Base-by-base conservation (phyloP, 2,113 vertebrate species). In the Globicephala melas region DNA sequence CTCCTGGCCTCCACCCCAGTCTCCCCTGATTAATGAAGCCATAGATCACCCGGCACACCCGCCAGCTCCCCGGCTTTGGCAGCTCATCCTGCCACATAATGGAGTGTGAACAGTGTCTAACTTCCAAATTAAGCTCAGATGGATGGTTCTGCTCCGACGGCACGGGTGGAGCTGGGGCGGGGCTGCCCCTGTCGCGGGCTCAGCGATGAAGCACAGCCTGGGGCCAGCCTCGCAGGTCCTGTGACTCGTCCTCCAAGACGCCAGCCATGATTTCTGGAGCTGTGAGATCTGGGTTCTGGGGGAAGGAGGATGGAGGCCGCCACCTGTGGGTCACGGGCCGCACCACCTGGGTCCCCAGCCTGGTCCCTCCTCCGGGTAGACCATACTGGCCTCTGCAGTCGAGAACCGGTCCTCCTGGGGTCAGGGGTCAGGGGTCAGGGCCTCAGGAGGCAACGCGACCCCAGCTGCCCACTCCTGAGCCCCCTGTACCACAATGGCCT, bases 21-120 rank as follows among this genome's bases (percentile, higher is more conserved):
- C 55, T 73, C 31, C 63, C 38, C 68, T 95, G 96, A 98, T 97
- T 94, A 98, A 97, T 67, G 97, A n/a, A 31, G 71, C 79, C 94
- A 63, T 86, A 38, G 71, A 76, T 97, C 89, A 76, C 6, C 13
- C 31, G 90, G 28, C 47, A 36, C 10, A 47, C 13, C 17, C 12
- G 67, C 60, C 0, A 93, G 18, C 79, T 7, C 38, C 95, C 94
- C 58, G 80, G 77, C 86, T 25, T 65, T 55, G 92, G 86, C 38
- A 73, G 74, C 93, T 93, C 70, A 74, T 95, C 81, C 76, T 36
- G 36, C 53, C 85, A 4, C 12, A 91, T 93, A 85, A 97, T 93
- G 26, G 58, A 58, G 63, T 50, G 74, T 71, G 87, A 85, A 10
- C 73, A 60, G 50, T 82, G 77, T 8, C 96, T 97, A 84, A 15